Conservation (phyloP, 2,113 vertebrate species). For the Lophura nycthemera region DNA sequence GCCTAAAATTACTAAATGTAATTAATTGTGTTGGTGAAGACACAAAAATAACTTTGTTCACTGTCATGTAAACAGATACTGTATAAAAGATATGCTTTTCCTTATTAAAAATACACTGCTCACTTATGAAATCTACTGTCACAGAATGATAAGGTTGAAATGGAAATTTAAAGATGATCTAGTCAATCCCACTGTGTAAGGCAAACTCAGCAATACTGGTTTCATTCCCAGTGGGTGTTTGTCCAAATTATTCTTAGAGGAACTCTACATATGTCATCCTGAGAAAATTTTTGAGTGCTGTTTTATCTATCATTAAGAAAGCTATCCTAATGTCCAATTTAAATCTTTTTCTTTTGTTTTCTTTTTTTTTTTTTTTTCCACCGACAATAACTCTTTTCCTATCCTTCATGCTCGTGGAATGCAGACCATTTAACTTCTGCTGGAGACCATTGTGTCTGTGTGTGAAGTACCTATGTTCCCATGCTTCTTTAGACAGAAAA, state of each 20-base stretch:
- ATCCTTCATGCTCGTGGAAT: rapidly evolving
- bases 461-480: not conserved
- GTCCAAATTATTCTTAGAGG: not conserved
- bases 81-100: rapidly evolving
- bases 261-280: not conserved
- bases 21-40: not conserved
- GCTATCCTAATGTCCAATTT: not conserved
- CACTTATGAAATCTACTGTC: not conserved
- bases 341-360: not conserved
- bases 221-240: not conserved
- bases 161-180: not conserved
- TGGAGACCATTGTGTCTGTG: not conserved
- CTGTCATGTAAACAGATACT: not conserved
- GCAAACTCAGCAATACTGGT: not conserved
- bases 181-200: not conserved
- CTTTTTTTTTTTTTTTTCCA: not conserved
- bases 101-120: not conserved
- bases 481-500: not conserved
- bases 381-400: not conserved
- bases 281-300: not conserved
- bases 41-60: not conserved
- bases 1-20: not conserved
- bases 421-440: not conserved
- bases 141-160: not conserved
- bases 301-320: not conserved